Percentiles rank a stretch among this genome's conserved stretches.
Conservation (phyloP, 2,113 vertebrate species). For the Centrocercus urophasianus region DNA sequence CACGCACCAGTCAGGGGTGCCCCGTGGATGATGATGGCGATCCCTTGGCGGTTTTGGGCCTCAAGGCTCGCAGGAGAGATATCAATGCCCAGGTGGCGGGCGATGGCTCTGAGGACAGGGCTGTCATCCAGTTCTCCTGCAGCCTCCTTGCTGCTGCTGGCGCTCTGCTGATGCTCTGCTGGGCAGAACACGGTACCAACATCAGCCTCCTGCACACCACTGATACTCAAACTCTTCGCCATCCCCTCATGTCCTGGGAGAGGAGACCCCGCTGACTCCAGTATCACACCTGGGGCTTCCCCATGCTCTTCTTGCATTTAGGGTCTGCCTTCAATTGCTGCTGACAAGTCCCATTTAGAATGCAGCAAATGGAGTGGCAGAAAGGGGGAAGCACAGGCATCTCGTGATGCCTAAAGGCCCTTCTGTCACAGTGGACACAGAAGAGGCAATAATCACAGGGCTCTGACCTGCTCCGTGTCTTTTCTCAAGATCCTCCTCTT, state of each 20-base stretch:
- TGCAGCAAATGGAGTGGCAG: background rate
- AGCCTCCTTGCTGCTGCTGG: slow-evolving; percentile 8
- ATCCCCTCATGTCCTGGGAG: background rate
- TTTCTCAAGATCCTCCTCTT: slow-evolving; percentile 60
- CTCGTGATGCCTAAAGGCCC: background rate
- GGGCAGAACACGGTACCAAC: background rate
- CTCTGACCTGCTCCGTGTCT: slow-evolving; percentile 39
- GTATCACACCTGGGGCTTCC: fast-evolving
- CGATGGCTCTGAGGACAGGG: slow-evolving; percentile 79
- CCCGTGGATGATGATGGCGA: slow-evolving; percentile 86
- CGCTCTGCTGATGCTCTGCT: slow-evolving; percentile 55
- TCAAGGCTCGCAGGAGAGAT: slow-evolving; percentile 67
- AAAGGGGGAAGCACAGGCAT: background rate
- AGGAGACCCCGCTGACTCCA: background rate
- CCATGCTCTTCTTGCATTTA: background rate
- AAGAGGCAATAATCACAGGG: background rate
- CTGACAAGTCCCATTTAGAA: background rate
- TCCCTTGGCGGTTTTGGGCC: slow-evolving; percentile 76
- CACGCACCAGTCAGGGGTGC: slow-evolving; percentile 84
- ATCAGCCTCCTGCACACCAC: background rate
- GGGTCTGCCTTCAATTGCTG: background rate
- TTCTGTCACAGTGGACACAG: background rate
- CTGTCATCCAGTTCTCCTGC: slow-evolving; percentile 73
- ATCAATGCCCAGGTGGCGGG: slow-evolving; percentile 78
- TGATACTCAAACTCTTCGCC: background rate